Conservation (phyloP, 2,113 vertebrate genomes). For the Strix uralensis region DNA sequence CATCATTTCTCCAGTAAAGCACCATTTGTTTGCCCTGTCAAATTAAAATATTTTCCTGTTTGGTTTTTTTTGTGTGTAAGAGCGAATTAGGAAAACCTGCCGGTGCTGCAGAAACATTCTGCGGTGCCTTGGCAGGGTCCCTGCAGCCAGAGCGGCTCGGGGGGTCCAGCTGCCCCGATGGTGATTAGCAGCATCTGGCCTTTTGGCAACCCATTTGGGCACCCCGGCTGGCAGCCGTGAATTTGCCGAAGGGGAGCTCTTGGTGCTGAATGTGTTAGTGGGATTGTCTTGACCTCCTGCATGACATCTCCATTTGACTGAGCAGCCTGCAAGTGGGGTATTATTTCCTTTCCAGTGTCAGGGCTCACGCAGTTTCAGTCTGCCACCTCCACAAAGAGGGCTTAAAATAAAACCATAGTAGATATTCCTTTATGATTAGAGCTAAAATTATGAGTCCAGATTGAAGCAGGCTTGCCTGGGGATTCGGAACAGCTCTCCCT, state of each 20-base stretch:
- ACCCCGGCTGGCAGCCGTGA: not conserved
- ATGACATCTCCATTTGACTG: not conserved
- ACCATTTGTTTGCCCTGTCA: constrained; percentile 43
- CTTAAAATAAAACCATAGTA: not conserved
- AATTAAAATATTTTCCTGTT: constrained; percentile 55
- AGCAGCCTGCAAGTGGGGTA: not conserved
- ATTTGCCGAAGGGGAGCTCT: not conserved
- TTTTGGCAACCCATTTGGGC: not conserved
- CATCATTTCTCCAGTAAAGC: constrained; percentile 22
- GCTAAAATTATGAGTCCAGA: not conserved
- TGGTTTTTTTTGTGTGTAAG: not conserved
- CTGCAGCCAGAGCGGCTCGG: not conserved
- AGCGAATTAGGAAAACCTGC: not conserved
- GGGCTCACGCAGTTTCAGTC: not conserved
- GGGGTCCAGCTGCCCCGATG: not conserved
- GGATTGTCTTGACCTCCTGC: not conserved
- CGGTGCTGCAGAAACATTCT: not conserved
- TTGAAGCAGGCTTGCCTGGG: not conserved
- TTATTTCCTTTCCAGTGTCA: not conserved
- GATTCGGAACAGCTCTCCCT: not conserved
- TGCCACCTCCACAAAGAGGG: not conserved
- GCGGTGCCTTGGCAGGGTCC: not conserved
- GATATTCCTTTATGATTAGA: not conserved
- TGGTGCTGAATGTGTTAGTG: not conserved
- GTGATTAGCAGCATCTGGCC: not conserved